Evolutionary conservation across 2,113 vertebrate genomes (phyloP).

Genomic region (Labeo catla): DNA sequence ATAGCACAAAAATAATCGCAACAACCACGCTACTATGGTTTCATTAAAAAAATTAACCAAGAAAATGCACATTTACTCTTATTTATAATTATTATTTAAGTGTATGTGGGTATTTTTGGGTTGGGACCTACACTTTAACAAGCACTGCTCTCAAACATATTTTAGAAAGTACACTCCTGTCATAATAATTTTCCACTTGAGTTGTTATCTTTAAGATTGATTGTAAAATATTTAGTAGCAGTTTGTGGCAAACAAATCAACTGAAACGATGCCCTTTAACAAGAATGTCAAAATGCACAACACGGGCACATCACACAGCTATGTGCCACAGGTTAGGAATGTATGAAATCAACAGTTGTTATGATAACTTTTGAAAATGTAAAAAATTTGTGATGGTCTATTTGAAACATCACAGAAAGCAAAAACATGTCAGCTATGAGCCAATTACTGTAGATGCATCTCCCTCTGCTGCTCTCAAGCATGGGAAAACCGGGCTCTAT

Average conservation of each 20-base stretch:
- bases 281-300: constrained; percentile 19
- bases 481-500: not conserved
- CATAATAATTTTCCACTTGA: not conserved
- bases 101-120: not conserved
- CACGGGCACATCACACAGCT: constrained; percentile 10
- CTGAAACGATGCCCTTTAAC: constrained; percentile 27
- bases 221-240: constrained; percentile 9
- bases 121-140: not conserved
- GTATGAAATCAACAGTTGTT: constrained; percentile 1
- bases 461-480: constrained; percentile 35
- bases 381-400: not conserved
- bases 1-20: not conserved
- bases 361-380: not conserved
- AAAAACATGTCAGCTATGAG: constrained; percentile 33
- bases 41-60: not conserved
- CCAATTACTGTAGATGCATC: not conserved
- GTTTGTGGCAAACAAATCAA: constrained; percentile 58
- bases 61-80: not conserved
- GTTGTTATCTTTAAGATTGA: not conserved
- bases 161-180: not conserved
- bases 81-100: not conserved
- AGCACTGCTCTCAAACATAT: not conserved
- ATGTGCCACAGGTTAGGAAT: constrained; percentile 10
- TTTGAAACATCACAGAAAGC: constrained; percentile 5
- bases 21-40: not conserved